Evolutionary conservation across 2,113 vertebrate genomes (phyloP).

Genomic region (Macrotus californicus): DNA sequence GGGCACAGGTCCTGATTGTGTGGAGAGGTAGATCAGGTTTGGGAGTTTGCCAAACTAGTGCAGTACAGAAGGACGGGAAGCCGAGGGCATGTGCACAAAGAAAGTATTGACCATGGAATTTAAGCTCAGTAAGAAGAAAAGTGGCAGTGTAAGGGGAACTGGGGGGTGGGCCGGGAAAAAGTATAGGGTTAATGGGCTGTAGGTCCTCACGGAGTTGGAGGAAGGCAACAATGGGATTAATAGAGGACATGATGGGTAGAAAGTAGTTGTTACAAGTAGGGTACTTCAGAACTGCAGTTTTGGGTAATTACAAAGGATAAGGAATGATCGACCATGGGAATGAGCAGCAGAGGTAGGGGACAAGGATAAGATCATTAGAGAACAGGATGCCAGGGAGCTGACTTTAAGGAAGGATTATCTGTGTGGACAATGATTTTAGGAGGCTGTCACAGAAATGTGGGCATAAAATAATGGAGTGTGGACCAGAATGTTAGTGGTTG

Average conservation of each 20-base stretch:
- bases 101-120: constrained; percentile 20
- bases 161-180: not conserved
- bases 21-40: not conserved
- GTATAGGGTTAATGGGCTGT: not conserved
- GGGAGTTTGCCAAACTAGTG: not conserved
- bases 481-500: not conserved
- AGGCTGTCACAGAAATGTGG: not conserved
- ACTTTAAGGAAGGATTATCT: not conserved
- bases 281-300: not conserved
- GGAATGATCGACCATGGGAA: not conserved
- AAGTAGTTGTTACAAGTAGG: not conserved
- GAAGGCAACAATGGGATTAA: not conserved
- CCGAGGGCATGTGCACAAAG: not conserved
- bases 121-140: not conserved
- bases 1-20: not conserved
- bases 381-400: not conserved
- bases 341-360: not conserved
- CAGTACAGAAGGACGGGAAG: not conserved
- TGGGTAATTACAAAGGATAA: not conserved
- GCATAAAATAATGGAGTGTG: not conserved
- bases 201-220: not conserved
- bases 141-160: not conserved
- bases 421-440: not conserved
- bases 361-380: not conserved
- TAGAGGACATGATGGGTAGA: not conserved